Percentiles rank a stretch among this genome's conserved stretches.
These are phyloP conservation scores for Aphidius gifuensis DNA, from an alignment of 1,140 invertebrate species.

Conservation along the genomic window DNA sequence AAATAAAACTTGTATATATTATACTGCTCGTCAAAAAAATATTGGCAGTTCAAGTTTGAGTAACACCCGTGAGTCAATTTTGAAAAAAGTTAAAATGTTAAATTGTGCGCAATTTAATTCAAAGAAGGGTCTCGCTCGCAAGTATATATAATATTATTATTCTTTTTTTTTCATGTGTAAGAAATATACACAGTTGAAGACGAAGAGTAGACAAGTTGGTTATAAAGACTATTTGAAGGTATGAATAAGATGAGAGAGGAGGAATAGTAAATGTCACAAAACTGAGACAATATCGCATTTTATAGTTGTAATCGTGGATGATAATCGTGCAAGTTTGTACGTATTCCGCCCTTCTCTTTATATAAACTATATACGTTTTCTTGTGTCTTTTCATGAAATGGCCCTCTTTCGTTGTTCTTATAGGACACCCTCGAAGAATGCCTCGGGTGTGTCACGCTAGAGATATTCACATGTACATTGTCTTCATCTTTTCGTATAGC, in stretches of 20 bases:
- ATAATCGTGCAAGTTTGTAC: constrained; percentile 50
- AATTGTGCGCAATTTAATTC: too few relatives aligned
- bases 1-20: too few relatives aligned
- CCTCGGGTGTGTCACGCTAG: constrained; percentile 40
- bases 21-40: too few relatives aligned
- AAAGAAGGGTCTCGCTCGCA: too few relatives aligned
- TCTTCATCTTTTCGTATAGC: constrained; percentile 6
- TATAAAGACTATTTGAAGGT: neutral
- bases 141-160: constrained; percentile 1
- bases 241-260: constrained; percentile 13
- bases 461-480: constrained; percentile 10
- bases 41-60: neutral
- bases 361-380: constrained; percentile 13
- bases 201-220: neutral
- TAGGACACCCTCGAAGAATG: constrained; percentile 46
- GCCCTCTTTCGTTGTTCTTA: constrained; percentile 26
- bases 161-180: neutral
- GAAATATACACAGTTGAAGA: neutral
- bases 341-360: constrained; percentile 27
- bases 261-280: constrained; percentile 8
- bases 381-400: constrained; percentile 23
- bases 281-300: constrained; percentile 45
- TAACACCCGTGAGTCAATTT: neutral
- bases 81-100: too few relatives aligned
- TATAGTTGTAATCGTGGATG: constrained; percentile 51